These are phyloP conservation scores for Baronia brevicornis DNA, from an alignment of 2,888 invertebrate genomes.

Conservation along the genomic window DNA sequence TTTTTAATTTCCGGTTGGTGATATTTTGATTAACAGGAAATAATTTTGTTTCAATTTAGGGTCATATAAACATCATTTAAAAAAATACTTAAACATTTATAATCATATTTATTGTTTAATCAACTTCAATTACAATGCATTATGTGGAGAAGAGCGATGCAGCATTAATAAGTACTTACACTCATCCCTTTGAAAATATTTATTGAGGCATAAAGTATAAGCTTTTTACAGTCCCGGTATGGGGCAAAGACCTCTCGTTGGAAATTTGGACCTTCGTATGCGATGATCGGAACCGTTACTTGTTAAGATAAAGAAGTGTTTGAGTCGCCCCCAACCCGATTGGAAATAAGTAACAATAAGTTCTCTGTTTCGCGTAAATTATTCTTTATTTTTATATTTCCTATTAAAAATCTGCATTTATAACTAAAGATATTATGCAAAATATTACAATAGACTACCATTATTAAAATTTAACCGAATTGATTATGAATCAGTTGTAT, in stretches of 20 bases:
- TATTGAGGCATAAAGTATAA: constrained; percentile 16
- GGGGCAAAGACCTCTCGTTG: constrained; percentile 25
- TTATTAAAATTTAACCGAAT: too few species aligned
- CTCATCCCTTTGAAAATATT: constrained; percentile 16
- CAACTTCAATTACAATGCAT: constrained; percentile 6
- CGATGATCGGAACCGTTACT: constrained; percentile 16
- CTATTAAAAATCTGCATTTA: too few species aligned
- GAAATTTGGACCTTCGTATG: constrained; percentile 15
- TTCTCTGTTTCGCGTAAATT: too few species aligned
- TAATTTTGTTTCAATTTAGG: too few species aligned
- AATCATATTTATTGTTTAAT: constrained; percentile 6
- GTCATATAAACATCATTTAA: too few species aligned
- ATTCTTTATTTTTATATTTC: too few species aligned
- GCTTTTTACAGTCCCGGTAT: constrained; percentile 23
- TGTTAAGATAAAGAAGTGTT: constrained; percentile 16
- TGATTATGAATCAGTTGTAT: too few species aligned
- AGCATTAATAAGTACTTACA: constrained; percentile 13
- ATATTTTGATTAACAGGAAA: too few species aligned
- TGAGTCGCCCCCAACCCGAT: constrained; percentile 12
- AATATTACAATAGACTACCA: too few species aligned
- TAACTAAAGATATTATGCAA: too few species aligned
- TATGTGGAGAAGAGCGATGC: constrained; percentile 8
- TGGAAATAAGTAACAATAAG: constrained; percentile 13
- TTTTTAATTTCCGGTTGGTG: too few species aligned
- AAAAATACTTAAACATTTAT: constrained; percentile 9